Evolutionary conservation across 2,797 vertebrate genomes (phyloP), one percentile per base, ranked within the genome.

Genomic region (Hippocampus kuda): DNA sequence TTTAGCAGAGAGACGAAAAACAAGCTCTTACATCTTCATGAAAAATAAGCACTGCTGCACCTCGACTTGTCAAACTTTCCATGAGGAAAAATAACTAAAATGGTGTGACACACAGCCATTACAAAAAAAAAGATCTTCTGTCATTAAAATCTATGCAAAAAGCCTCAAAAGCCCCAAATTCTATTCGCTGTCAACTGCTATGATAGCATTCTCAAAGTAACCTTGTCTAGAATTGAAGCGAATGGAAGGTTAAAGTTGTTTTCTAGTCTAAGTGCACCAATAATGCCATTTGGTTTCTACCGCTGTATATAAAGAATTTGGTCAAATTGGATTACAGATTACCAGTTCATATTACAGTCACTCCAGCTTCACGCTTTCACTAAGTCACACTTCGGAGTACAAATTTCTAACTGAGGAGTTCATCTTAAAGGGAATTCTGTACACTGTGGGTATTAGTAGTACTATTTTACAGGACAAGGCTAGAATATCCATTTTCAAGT

Each of bases 371-470:
- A 83, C 80, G 84, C 74, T 77, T 88, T 82, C 79, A 83, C 86
- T 88, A 89, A 90, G 87, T 89, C 87, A 90, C 89, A 90, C 86
- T 89, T 88, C 75, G 88, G 88, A 89, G 84, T 87, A 88, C 81
- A 89, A 89, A 89, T 85, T 85, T 75, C 80, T 86, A 81, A 83
- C 85, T 81, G 82, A 89, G 80, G 80, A 88, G 79, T 85, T 87
- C 70, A 85, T 86, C 72, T 86, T 89, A 90, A 90, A 89, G 88
- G 88, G 86, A 86, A 87, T 87, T 89, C 85, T 83, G 87, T 90
- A 89, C 90, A 91, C 89, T 80, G 91, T 82, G 82, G 87, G 90
- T 90, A 90, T 86, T 92, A 92, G 85, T 92, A 92, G 88, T 90
- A 89, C 91, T 91, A 89, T 69, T 86, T 86, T 88, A 88, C 85